These are phyloP conservation scores for Strigamia maritima DNA, from an alignment of 2,888 invertebrate genomes.

Conservation along the genomic window DNA sequence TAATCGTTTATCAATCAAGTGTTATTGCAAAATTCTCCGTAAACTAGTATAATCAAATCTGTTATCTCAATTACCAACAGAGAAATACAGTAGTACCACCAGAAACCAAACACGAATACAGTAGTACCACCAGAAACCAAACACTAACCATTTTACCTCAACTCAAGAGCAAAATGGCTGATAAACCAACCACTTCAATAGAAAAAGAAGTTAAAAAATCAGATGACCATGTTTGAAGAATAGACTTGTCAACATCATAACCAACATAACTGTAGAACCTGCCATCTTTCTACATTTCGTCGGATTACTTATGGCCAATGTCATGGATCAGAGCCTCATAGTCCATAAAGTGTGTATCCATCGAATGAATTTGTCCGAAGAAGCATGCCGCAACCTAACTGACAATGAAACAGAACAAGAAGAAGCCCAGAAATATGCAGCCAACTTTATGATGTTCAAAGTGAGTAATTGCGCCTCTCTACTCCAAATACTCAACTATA, in stretches of 20 bases:
- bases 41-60: too few relatives aligned
- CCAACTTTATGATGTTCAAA: not conserved
- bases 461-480: not conserved
- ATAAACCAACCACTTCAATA: too few relatives aligned
- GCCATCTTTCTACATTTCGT: not conserved
- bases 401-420: not conserved
- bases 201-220: too few relatives aligned
- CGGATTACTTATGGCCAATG: not conserved
- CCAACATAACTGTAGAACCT: not conserved
- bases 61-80: too few relatives aligned
- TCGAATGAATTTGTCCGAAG: not conserved
- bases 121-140: too few relatives aligned
- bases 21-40: too few relatives aligned
- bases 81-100: too few relatives aligned
- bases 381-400: not conserved
- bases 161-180: too few relatives aligned
- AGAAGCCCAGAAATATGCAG: not conserved
- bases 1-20: too few relatives aligned
- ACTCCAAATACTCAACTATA: not conserved
- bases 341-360: not conserved
- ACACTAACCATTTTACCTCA: too few relatives aligned
- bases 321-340: not conserved
- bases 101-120: too few relatives aligned
- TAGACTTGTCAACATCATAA: not conserved
- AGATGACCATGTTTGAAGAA: too few relatives aligned